phyloP scores from a whole-genome alignment of 35 echinoderm and acorn worm genomes.

The Lytechinus variegatus region DNA sequence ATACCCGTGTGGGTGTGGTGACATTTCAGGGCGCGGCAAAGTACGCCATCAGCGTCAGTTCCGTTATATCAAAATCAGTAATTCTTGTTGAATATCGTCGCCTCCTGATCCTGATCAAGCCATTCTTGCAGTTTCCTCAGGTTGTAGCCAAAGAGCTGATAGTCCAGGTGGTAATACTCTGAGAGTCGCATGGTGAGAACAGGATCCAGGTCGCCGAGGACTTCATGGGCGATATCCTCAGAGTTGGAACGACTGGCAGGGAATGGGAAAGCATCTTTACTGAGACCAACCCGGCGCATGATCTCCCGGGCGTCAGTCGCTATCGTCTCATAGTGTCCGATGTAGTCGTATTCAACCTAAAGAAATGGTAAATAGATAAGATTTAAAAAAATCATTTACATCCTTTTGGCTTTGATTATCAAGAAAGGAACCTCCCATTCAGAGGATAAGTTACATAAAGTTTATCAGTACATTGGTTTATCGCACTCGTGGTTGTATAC shows the following conservation, averaged over 20 bases:
- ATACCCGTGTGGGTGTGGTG: too few relatives aligned
- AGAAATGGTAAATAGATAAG: not conserved
- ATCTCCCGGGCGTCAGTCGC: slow-evolving; percentile 61
- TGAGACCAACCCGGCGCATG: slow-evolving; percentile 23
- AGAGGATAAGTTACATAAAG: too few relatives aligned
- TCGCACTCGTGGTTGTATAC: too few relatives aligned
- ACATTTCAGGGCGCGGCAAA: too few relatives aligned
- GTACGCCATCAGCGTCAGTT: too few relatives aligned
- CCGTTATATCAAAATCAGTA: not conserved
- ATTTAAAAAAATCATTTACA: too few relatives aligned
- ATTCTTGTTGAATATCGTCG: not conserved
- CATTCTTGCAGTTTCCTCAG: slow-evolving; percentile 32
- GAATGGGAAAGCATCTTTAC: slow-evolving; percentile 15
- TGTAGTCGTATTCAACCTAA: slow-evolving; percentile 65
- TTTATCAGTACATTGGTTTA: too few relatives aligned
- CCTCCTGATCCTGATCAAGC: not conserved
- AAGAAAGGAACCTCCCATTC: too few relatives aligned
- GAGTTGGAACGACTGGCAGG: not conserved
- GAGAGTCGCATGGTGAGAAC: slow-evolving; percentile 47
- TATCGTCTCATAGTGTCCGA: slow-evolving; percentile 84
- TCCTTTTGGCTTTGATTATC: too few relatives aligned
- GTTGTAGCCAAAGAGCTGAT: slow-evolving; percentile 76
- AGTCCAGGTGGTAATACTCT: slow-evolving; percentile 66
- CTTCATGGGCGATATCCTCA: slow-evolving; percentile 10
- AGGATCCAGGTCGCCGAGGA: slow-evolving; percentile 38